Conservation (phyloP, 2,888 invertebrate genomes). For the Cephus pygmeus region DNA sequence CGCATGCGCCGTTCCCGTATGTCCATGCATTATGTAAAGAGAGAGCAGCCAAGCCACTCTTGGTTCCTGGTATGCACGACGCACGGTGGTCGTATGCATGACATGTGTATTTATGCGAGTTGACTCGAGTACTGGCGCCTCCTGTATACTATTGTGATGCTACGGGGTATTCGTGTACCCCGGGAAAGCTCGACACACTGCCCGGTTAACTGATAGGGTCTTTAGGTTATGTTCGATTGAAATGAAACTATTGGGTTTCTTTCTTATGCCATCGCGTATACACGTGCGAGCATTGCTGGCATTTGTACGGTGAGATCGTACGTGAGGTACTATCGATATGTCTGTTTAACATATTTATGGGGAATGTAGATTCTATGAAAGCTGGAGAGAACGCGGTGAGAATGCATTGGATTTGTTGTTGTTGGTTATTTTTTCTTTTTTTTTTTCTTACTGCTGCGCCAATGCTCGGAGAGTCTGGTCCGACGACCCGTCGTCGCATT, state of each 20-base stretch:
- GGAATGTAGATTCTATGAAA: not conserved
- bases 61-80: not conserved
- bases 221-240: not conserved
- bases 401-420: not conserved
- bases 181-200: slow-evolving; percentile 13
- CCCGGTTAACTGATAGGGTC: not conserved
- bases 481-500: not conserved
- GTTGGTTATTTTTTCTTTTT: not conserved
- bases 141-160: slow-evolving; percentile 29
- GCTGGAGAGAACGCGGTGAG: not conserved
- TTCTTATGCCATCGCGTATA: not conserved
- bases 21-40: slow-evolving; percentile 20
- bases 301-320: not conserved
- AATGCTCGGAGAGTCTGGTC: not conserved
- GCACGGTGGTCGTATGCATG: slow-evolving; percentile 13
- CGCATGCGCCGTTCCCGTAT: not conserved
- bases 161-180: slow-evolving; percentile 18
- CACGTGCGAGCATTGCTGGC: not conserved
- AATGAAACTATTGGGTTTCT: not conserved
- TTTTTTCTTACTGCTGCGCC: not conserved
- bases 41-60: slow-evolving; percentile 4
- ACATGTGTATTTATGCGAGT: slow-evolving; percentile 42
- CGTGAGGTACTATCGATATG: not conserved
- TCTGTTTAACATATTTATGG: not conserved
- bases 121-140: slow-evolving; percentile 35